These are phyloP conservation scores for Geodia barretti DNA, from an alignment of 37 sponge, comb jelly and placozoan species.

Conservation along the genomic window DNA sequence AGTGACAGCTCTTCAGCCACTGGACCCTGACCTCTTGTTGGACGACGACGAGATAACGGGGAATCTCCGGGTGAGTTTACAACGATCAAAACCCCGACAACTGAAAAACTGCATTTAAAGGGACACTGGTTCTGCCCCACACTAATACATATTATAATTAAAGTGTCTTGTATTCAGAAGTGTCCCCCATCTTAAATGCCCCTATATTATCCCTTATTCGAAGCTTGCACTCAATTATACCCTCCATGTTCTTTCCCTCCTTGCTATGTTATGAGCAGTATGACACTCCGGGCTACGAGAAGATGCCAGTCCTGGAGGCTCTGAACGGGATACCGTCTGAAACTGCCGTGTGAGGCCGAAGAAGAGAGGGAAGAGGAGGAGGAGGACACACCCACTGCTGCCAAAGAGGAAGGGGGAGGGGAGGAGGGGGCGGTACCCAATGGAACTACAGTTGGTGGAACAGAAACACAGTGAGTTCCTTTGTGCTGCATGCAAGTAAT, in stretches of 20 bases:
- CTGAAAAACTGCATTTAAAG: too few species aligned
- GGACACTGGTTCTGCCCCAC: too few species aligned
- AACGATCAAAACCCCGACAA: background rate
- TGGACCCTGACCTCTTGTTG: conserved; percentile 3
- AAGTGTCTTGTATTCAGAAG: too few species aligned
- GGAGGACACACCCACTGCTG: background rate
- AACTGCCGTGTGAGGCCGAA: background rate
- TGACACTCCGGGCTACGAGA: conserved; percentile 20
- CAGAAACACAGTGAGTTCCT: background rate
- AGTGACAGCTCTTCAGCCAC: conserved; percentile 57
- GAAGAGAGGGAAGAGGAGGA: conserved; percentile 7
- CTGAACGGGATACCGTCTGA: conserved; percentile 58
- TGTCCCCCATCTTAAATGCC: too few species aligned
- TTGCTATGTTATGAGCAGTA: conserved; percentile 28
- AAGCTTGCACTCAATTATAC: background rate
- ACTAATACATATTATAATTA: too few species aligned
- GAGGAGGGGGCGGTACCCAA: background rate
- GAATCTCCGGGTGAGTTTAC: conserved; percentile 28
- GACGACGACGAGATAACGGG: conserved; percentile 52
- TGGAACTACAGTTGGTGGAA: background rate
- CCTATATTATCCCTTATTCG: too few species aligned
- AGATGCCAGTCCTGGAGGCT: conserved; percentile 47
- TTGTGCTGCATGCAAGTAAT: too few species aligned
- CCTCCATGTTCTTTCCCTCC: background rate
- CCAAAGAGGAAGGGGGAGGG: background rate